A percentile compares a stretch with the other conserved stretches of the same genome.
Conservation (phyloP, 2,888 invertebrate species). For the Thymelicus sylvestris region DNA sequence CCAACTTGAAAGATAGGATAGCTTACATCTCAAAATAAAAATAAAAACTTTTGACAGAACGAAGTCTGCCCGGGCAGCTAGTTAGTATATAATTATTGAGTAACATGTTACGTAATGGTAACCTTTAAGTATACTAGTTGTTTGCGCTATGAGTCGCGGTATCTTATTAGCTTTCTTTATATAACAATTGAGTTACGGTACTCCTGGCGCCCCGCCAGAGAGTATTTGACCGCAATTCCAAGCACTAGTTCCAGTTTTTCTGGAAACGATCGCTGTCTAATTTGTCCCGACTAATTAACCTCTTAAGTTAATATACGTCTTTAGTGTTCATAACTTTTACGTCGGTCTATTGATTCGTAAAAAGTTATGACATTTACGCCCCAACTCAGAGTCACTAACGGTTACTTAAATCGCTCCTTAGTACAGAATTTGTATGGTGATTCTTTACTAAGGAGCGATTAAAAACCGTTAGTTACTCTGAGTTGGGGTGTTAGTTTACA, state of each 20-base stretch:
- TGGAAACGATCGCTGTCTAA: conserved; percentile 36
- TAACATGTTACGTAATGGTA: neutral
- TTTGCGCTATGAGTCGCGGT: conserved; percentile 26
- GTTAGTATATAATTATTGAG: too few relatives aligned
- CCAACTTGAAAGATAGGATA: too few relatives aligned
- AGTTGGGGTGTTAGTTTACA: too few relatives aligned
- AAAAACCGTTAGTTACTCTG: too few relatives aligned
- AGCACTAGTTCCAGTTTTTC: conserved; percentile 33
- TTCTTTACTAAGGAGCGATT: too few relatives aligned
- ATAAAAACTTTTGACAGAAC: too few relatives aligned
- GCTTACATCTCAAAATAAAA: too few relatives aligned
- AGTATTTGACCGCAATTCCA: conserved; percentile 36
- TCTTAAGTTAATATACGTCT: conserved; percentile 31
- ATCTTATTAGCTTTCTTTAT: conserved; percentile 34
- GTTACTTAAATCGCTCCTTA: too few relatives aligned
- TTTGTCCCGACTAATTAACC: conserved; percentile 32
- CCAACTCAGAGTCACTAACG: too few relatives aligned
- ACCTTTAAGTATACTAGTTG: conserved; percentile 18
- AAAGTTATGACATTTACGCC: neutral
- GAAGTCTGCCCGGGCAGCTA: too few relatives aligned
- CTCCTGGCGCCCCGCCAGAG: conserved; percentile 31
- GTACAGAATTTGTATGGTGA: too few relatives aligned
- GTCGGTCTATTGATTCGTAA: neutral
- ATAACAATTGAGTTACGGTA: conserved; percentile 32
- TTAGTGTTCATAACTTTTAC: conserved; percentile 17